Evolutionary conservation across 64 coral and sea anemone species (phyloP), one percentile per base, ranked within the genome.

Genomic region (Exaiptasia diaphana): DNA sequence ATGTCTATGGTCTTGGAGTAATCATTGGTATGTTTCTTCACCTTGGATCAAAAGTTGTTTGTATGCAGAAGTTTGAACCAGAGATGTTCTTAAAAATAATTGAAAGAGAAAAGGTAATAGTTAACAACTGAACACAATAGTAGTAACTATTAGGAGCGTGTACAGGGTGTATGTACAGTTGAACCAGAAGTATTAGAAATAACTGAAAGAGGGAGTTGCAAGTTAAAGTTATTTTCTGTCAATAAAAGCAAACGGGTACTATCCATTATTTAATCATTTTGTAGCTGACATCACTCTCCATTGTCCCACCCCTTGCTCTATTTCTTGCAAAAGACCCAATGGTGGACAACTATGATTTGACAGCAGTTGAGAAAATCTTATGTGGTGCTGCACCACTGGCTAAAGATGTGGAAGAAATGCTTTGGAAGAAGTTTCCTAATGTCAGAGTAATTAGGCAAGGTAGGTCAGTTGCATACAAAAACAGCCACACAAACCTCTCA

Each of bases 1-100:
- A 93, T 46, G 79, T 78, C 9, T 93, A 77, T 88, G 91, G 91
- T 53, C 43, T 93, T 68, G 79, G 64, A 37, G 55, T 83, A 4
- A 17, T 78, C 4, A 56, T 93, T 77, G 41, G 38, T 4, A 17
- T 83, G 9, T 40, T 36, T 21, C 55, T 93, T 26, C 67, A 62
- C 6, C 72, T 73, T 22, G 91, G 91, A 58, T 83, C 65, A 17
- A 93, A 78, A 39, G 1, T 93, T 11, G 34, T 93, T 25, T 93
- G 77, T 12, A 77, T 93, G 85, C 21, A 62, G 18, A 70, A 82
- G 38, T 93, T 88, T 78, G 91, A 88, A 17, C 85, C 41, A 4
- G 84, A 83, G 26, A 39, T 41, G 4, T 88, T 97, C 33, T 53
- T 90, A 22, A 28, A 90, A 49, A 73, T 52, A 13, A 74, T 90